These are phyloP conservation scores for Drosophila serrata DNA, from an alignment of 1,140 invertebrate species.

Conservation along the genomic window DNA sequence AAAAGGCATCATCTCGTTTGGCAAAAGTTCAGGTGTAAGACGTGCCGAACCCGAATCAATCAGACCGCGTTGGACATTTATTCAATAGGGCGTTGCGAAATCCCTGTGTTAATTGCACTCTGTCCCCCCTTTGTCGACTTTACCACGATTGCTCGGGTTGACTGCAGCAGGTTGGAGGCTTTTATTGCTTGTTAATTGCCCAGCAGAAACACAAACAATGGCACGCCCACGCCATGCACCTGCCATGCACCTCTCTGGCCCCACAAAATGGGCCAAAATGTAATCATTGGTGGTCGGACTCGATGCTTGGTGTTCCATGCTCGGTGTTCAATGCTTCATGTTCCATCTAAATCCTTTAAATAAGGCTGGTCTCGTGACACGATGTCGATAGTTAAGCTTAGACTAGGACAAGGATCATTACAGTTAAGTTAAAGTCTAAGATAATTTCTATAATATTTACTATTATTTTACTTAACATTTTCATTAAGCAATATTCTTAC, in stretches of 20 bases:
- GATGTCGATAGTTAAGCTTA: background rate
- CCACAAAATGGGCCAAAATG: constrained; percentile 43
- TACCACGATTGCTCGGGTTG: constrained; percentile 4
- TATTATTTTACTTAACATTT: background rate
- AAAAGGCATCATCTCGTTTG: constrained; percentile 70
- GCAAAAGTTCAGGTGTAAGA: constrained; percentile 73
- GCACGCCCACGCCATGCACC: constrained; percentile 62
- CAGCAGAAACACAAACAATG: constrained; percentile 70
- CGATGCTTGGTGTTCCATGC: constrained; percentile 2
- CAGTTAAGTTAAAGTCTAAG: too few species aligned
- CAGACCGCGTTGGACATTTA: constrained; percentile 46
- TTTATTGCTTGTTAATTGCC: constrained; percentile 83
- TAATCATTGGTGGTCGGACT: constrained; percentile 65
- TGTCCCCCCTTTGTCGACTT: constrained; percentile 2
- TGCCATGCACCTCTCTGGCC: constrained; percentile 32
- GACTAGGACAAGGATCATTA: background rate
- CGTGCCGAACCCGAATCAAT: constrained; percentile 56
- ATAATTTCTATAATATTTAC: background rate
- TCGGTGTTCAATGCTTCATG: constrained; percentile 9
- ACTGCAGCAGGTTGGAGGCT: constrained; percentile 29
- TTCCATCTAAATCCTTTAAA: constrained; percentile 21
- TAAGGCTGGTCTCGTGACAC: constrained; percentile 36
- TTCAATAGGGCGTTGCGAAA: constrained; percentile 69
- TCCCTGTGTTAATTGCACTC: constrained; percentile 70
- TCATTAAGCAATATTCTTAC: background rate